Percentiles rank a stretch among this genome's conserved stretches.
phyloP scores from a whole-genome alignment of 1,140 invertebrate genomes.

The Zaprionus davidi region DNA sequence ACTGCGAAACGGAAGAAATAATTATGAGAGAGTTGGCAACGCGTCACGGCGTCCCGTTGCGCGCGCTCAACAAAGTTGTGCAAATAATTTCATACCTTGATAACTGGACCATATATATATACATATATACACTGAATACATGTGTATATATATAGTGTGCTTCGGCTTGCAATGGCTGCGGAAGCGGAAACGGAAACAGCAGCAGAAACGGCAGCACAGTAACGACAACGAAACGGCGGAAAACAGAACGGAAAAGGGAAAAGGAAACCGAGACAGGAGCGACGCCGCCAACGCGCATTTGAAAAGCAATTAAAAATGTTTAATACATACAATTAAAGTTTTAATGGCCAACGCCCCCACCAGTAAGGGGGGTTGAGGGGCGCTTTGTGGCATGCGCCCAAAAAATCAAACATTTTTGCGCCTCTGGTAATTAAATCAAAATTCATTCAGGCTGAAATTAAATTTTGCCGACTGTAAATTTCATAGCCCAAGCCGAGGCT shows the following conservation, averaged over 20 bases:
- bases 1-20: neutral
- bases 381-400: conserved; percentile 14
- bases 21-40: neutral
- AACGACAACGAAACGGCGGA: conserved; percentile 11
- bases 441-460: conserved; percentile 50
- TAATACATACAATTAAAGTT: conserved; percentile 74
- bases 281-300: conserved; percentile 40
- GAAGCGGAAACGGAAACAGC: conserved; percentile 3
- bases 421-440: conserved; percentile 51
- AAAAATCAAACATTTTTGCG: conserved; percentile 64
- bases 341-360: conserved; percentile 44
- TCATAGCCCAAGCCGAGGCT: neutral
- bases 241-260: conserved; percentile 5
- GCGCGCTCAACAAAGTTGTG: conserved; percentile 21
- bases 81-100: conserved; percentile 31
- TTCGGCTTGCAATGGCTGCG: neutral
- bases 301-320: conserved; percentile 74
- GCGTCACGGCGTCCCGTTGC: neutral
- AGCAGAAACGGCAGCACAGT: conserved; percentile 7
- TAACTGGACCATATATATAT: conserved; percentile 29
- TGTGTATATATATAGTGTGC: neutral
- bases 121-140: neutral
- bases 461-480: conserved; percentile 53
- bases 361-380: neutral
- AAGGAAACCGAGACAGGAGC: conserved; percentile 47